Conservation (phyloP, 2,888 invertebrate species). For the Yponomeuta cagnagella region DNA sequence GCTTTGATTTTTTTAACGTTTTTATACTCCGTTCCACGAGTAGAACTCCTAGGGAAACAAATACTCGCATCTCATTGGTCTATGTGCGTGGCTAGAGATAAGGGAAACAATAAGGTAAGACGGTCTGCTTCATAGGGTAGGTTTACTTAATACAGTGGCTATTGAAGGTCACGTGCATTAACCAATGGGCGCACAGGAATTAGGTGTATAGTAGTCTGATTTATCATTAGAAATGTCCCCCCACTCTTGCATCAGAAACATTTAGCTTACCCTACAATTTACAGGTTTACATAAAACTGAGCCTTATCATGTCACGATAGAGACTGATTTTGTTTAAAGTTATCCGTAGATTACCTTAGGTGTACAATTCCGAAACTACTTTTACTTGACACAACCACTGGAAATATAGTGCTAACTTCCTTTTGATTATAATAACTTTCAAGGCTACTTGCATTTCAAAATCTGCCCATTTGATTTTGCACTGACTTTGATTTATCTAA, state of each 20-base stretch:
- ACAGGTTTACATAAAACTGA: neutral
- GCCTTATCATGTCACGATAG: neutral
- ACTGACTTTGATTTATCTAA: neutral
- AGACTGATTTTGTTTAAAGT: neutral
- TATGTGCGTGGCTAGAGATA: too few species aligned
- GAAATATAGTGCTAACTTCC: slow-evolving; percentile 13
- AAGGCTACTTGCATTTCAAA: slow-evolving; percentile 8
- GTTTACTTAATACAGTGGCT: too few species aligned
- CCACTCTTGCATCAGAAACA: slow-evolving; percentile 33
- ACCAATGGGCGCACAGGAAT: neutral
- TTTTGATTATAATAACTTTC: slow-evolving; percentile 12
- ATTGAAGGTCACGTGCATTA: too few species aligned
- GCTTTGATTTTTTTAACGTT: too few species aligned
- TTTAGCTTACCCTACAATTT: slow-evolving; percentile 9
- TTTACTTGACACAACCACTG: slow-evolving; percentile 13
- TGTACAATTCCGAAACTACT: slow-evolving; percentile 6
- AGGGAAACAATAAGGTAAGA: too few species aligned
- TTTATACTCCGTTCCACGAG: too few species aligned
- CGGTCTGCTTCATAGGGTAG: too few species aligned
- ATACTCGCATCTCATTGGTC: too few species aligned
- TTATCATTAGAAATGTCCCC: slow-evolving; percentile 23
- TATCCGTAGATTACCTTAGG: neutral
- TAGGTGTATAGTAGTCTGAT: neutral
- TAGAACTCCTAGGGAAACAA: too few species aligned
- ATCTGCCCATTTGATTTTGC: neutral